These are phyloP conservation scores for Dendrocopos noguchii DNA, from an alignment of 2,113 vertebrate species.

Conservation along the genomic window DNA sequence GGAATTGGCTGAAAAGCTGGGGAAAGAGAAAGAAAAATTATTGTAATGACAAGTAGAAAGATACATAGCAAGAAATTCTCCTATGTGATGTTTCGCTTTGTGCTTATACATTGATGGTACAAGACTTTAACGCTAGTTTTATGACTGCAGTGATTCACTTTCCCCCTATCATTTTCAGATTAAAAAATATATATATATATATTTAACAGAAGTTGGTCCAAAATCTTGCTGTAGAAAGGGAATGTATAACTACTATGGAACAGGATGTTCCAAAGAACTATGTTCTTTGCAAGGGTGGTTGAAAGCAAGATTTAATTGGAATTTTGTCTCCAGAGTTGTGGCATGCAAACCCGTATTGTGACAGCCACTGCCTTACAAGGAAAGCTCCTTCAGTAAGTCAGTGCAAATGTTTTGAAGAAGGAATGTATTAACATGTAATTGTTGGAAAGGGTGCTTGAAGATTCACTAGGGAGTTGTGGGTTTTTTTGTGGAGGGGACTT, in stretches of 20 bases:
- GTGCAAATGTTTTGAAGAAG: background rate
- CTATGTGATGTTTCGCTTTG: background rate
- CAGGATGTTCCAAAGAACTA: background rate
- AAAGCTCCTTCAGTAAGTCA: background rate
- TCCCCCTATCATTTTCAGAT: background rate
- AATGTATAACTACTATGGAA: background rate
- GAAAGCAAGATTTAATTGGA: background rate
- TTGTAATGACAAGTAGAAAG: background rate
- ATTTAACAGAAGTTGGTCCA: background rate
- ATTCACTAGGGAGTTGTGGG: background rate
- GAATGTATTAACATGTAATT: background rate
- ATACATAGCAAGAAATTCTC: background rate
- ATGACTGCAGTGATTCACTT: background rate
- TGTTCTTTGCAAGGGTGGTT: background rate
- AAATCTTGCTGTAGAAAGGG: background rate
- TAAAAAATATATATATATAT: background rate
- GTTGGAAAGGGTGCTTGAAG: background rate
- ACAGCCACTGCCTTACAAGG: background rate
- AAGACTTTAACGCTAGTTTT: background rate
- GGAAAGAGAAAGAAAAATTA: background rate
- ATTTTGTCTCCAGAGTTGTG: background rate
- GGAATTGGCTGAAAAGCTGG: background rate
- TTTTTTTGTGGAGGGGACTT: background rate
- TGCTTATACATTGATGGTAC: background rate
- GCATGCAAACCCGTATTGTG: background rate